Evolutionary conservation across 35 echinoderm and acorn worm species (phyloP), one percentile per base, ranked within the genome.

Genomic region (Hemicentrotus pulcherrimus): DNA sequence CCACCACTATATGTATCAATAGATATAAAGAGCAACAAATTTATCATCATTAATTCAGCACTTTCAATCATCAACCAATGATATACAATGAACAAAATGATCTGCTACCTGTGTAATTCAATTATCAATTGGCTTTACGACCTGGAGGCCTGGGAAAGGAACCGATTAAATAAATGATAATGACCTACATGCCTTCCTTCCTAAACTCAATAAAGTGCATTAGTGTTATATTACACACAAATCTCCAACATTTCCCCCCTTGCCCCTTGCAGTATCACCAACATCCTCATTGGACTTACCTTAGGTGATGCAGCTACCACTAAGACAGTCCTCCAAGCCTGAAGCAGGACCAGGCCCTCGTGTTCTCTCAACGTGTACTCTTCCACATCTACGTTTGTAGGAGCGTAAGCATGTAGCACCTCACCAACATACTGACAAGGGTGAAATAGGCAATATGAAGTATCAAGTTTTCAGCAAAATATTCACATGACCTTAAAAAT

Each of bases 241-340:
- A 48, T 41, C 88, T 28, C 33, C 88, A 18, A 6, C 33, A 32
- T 22, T 9, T 24, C 31, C 31, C 35, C 35, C 35, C 35, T 41
- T 41, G 35, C 35, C 35, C 3, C 35, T 41, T 41, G 35, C 35
- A 78, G 5, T 4, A 28, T 28, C 65, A 28, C 65, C 28, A n/a
- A 15, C 19, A 78, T 28, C 8, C 24, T 78, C 18, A 28, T 22
- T 78, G 4, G 65, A 85, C 95, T 95, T 88, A 98, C 96, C 61
- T 95, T 94, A 31, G 92, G 32, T 32, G 95, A 96, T 50, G 96
- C 94, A 48, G 97, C 92, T 32, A 98, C 95, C 12, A 98, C 55
- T 0, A 98, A 60, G 10, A 98, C 46, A 18, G 96, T 98, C 61
- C 97, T 96, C 97, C 97, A 98, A 11, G 96, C 97, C 46, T 98